Evolutionary conservation across 2,113 vertebrate genomes (phyloP).

Genomic region (Elgaria multicarinata): DNA sequence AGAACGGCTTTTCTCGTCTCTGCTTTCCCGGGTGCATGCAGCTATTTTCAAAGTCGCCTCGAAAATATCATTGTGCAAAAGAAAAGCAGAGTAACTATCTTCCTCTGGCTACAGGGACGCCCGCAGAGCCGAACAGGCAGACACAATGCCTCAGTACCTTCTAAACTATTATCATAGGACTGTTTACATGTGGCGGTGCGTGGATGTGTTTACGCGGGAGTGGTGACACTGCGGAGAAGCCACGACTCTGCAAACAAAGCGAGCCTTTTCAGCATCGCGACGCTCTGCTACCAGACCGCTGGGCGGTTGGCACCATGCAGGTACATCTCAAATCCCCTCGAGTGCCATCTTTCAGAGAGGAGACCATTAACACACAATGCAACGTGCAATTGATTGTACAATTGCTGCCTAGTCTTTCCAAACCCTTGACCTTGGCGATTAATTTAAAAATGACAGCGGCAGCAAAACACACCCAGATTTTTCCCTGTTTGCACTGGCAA

Average conservation of each 20-base stretch:
- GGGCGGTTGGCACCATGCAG: background rate
- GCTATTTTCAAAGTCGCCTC: background rate
- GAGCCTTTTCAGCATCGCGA: fast-evolving
- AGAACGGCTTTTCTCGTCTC: no score
- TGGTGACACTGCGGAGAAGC: fast-evolving
- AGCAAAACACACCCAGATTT: background rate
- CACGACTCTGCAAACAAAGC: fast-evolving
- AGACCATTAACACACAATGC: background rate
- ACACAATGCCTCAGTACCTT: constrained; percentile 43
- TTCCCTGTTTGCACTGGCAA: background rate
- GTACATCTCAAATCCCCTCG: background rate
- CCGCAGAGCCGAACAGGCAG: constrained; percentile 55
- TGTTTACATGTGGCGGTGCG: background rate
- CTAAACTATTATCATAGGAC: background rate
- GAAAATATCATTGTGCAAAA: constrained; percentile 6
- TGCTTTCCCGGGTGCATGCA: fast-evolving
- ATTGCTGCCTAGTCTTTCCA: background rate
- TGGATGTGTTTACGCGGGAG: background rate
- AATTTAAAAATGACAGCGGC: background rate
- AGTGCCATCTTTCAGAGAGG: fast-evolving
- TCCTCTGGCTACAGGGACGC: constrained; percentile 10
- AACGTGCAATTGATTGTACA: fast-evolving
- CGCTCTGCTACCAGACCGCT: background rate
- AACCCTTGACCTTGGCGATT: background rate
- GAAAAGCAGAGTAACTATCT: constrained; percentile 14